phyloP scores from a whole-genome alignment of 2,888 invertebrate species.

The Dorcus hopei region DNA sequence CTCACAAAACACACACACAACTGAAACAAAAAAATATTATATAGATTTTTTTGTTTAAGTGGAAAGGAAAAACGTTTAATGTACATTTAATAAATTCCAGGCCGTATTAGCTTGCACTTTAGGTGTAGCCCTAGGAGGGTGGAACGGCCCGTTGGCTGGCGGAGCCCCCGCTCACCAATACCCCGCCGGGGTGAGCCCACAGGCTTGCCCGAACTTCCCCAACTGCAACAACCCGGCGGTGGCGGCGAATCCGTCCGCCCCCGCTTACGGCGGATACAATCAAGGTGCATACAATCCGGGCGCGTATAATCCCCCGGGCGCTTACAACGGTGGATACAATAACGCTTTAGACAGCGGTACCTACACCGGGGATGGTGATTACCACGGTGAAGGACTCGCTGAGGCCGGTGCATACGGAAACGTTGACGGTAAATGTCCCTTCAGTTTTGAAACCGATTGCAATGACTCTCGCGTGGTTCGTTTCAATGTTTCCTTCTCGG shows the following conservation, averaged over 20 bases:
- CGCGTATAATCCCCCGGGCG: conserved; percentile 20
- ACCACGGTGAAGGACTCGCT: conserved; percentile 48
- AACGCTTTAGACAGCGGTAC: conserved; percentile 42
- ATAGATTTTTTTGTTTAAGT: background rate
- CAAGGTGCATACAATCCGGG: conserved; percentile 20
- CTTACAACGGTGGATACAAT: conserved; percentile 29
- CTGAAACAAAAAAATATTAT: background rate
- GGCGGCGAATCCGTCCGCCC: conserved; percentile 41
- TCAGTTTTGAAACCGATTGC: too few species aligned
- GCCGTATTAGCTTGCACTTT: conserved; percentile 43
- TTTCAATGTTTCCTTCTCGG: too few species aligned
- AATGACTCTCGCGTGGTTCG: conserved; percentile 2
- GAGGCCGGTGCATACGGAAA: conserved; percentile 46
- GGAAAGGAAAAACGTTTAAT: background rate
- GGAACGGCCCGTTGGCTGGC: conserved; percentile 48
- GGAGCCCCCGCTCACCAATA: conserved; percentile 44
- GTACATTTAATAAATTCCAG: conserved; percentile 25
- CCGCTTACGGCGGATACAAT: conserved; percentile 26
- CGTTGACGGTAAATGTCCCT: conserved; percentile 24
- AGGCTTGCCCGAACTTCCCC: conserved; percentile 48
- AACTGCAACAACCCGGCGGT: conserved; percentile 47
- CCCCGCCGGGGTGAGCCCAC: conserved; percentile 48
- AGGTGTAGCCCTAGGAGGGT: conserved; percentile 40
- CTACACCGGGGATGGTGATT: conserved; percentile 48
- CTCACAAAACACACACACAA: too few species aligned